Evolutionary conservation across 2,888 invertebrate species (phyloP).

Genomic region (Drosophila greeni): DNA sequence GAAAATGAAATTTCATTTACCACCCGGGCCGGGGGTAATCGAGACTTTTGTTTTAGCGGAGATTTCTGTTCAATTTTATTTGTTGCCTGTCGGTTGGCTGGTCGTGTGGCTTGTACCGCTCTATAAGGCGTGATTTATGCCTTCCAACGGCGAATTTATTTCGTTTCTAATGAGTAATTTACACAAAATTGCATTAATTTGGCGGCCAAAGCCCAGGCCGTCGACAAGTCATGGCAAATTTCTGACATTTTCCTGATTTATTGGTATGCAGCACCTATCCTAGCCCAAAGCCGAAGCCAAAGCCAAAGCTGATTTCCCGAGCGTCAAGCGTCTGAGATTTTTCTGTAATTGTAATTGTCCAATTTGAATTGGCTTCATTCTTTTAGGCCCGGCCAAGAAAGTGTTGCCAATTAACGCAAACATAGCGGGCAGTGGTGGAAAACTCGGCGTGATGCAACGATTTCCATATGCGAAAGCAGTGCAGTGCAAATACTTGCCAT

Average conservation of each 20-base stretch:
- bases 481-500: conserved; percentile 39
- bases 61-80: conserved; percentile 24
- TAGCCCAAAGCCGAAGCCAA: background rate
- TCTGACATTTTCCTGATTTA: conserved; percentile 74
- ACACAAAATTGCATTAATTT: conserved; percentile 72
- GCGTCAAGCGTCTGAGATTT: conserved; percentile 12
- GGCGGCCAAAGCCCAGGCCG: conserved; percentile 51
- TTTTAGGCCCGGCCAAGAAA: conserved; percentile 36
- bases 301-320: background rate
- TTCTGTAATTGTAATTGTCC: conserved; percentile 36
- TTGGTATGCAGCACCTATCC: conserved; percentile 20
- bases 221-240: conserved; percentile 72
- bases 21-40: conserved; percentile 47
- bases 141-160: conserved; percentile 66
- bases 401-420: conserved; percentile 62
- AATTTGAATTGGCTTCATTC: conserved; percentile 52
- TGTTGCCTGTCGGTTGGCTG: conserved; percentile 14
- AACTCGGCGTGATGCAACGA: conserved; percentile 36
- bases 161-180: conserved; percentile 74
- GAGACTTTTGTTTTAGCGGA: conserved; percentile 61
- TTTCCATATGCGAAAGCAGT: conserved; percentile 47
- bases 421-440: conserved; percentile 22
- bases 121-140: conserved; percentile 72
- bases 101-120: conserved; percentile 51
- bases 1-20: conserved; percentile 64